phyloP scores from a whole-genome alignment of 64 coral and sea anemone genomes.

The Orbicella faveolata region DNA sequence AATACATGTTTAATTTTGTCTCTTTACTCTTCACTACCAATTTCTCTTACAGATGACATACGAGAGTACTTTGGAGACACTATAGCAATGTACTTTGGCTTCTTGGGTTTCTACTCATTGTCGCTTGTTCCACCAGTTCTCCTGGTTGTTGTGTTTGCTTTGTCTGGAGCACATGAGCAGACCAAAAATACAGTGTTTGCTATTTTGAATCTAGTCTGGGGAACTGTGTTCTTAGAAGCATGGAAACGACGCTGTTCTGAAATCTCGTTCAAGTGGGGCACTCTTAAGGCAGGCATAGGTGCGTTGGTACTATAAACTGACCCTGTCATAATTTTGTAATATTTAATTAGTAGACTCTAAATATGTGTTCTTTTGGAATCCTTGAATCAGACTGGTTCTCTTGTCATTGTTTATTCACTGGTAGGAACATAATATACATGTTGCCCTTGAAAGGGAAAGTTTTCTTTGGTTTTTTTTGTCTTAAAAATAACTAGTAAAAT shows the following conservation, averaged over 20 bases:
- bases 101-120: constrained; percentile 88
- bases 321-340: no score
- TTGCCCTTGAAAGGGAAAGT: no score
- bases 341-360: no score
- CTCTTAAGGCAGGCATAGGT: constrained; percentile 76
- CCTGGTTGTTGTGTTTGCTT: constrained; percentile 73
- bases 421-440: no score
- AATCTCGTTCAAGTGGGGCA: constrained; percentile 87
- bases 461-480: no score
- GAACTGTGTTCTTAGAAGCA: constrained; percentile 88
- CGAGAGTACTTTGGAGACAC: constrained; percentile 97
- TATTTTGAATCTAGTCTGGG: constrained; percentile 85
- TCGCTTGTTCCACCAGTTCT: constrained; percentile 77
- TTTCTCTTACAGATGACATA: constrained; percentile 74
- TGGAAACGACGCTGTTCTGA: constrained; percentile 96
- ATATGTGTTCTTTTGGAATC: no score
- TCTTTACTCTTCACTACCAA: not conserved
- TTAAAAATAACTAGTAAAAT: no score
- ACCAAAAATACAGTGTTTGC: constrained; percentile 96
- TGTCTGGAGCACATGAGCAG: constrained; percentile 79
- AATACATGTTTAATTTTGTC: not conserved
- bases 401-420: no score
- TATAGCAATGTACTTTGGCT: constrained; percentile 95
- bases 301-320: not conserved
- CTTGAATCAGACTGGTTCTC: no score